These are phyloP conservation scores for Dasypus novemcinctus DNA, from an alignment of 2,113 vertebrate genomes.

Conservation along the genomic window DNA sequence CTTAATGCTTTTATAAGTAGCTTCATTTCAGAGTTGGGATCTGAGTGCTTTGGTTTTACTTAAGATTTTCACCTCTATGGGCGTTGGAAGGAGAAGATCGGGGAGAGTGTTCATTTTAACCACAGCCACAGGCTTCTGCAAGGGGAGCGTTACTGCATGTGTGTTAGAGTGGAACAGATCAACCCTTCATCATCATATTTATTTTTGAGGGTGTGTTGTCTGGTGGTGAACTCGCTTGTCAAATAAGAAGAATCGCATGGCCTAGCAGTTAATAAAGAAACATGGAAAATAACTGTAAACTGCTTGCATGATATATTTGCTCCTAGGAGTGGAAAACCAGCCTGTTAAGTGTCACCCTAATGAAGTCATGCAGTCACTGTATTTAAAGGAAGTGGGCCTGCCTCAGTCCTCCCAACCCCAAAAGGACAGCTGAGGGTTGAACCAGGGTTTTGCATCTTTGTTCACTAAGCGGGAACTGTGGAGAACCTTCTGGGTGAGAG, in stretches of 20 bases:
- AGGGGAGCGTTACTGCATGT: neutral
- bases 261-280: neutral
- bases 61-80: neutral
- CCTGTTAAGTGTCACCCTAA: fast-evolving
- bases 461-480: neutral
- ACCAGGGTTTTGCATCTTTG: neutral
- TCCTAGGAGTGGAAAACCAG: neutral
- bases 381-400: neutral
- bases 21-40: slow-evolving; percentile 16
- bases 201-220: neutral
- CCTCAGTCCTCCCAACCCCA: neutral
- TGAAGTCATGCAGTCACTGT: neutral
- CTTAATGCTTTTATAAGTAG: neutral
- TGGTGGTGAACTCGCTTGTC: neutral
- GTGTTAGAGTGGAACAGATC: neutral
- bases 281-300: neutral
- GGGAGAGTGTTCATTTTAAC: neutral
- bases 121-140: neutral
- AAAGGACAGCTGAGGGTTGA: neutral
- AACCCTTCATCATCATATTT: neutral
- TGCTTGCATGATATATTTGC: too few relatives aligned
- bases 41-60: neutral
- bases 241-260: neutral
- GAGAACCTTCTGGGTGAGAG: neutral
- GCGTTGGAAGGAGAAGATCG: neutral